Evolutionary conservation across 1,140 invertebrate species (phyloP), one percentile per base, ranked within the genome.

Genomic region (Antheraea mylitta): DNA sequence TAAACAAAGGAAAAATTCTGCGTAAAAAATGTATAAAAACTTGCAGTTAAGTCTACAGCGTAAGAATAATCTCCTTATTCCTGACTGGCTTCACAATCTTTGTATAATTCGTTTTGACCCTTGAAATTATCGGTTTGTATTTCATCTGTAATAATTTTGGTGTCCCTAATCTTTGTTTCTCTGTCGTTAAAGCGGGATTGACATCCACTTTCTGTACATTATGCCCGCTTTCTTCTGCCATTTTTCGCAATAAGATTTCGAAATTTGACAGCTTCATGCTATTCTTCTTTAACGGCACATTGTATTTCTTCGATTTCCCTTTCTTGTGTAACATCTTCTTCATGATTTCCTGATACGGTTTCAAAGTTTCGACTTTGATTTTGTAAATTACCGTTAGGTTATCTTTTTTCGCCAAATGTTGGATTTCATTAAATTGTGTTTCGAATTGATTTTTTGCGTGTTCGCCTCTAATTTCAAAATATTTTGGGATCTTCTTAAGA

Each of bases 211-310:
- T 70, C 36, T 81, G 73, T n/a, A 72, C 36, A 6, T 72, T 59
- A 7, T 65, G 30, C 0, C 74, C 70, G 11, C 80, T 82, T 11
- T 80, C 81, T 18, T 82, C 78, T 0, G 76, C 74, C 53, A 80
- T 62, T 58, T 83, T 89, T 18, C 86, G 75, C 22, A 87, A 42
- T 13, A 85, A 73, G 11, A 86, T 75, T 67, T 91, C 89, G 42
- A 87, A 89, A 58, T 82, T 86, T 6, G 89, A 91, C 18, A 89
- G 59, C 60, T 85, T 91, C 87, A 91, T 89, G 38, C 76, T 91
- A 16, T 85, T 82, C 67, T 85, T 87, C 65, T 91, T 91, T 42
- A 91, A 72, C 0, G 89, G 89, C n/a, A 91, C 76, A 1, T 86
- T 89, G 45, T 82, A 91, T 60, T 89, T 91, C 71, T 91, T 91